phyloP scores from a whole-genome alignment of 2,113 vertebrate species.

The Ranitomeya variabilis region DNA sequence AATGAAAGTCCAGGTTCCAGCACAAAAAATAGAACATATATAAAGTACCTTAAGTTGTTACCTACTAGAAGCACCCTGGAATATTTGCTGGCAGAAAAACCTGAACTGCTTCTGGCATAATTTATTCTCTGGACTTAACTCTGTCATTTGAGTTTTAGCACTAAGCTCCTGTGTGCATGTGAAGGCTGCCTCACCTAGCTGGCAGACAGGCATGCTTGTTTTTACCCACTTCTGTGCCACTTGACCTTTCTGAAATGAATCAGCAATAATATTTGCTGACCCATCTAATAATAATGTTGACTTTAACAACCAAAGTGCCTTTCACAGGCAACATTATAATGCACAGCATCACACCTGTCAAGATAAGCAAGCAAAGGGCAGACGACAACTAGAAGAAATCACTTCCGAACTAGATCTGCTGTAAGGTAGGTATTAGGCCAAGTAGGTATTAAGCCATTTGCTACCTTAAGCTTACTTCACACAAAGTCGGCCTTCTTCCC shows the following conservation, averaged over 20 bases:
- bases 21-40: background rate
- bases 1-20: too few relatives aligned
- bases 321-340: slow-evolving; percentile 63
- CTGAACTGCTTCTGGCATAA: background rate
- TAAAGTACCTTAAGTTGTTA: background rate
- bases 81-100: background rate
- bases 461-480: slow-evolving; percentile 90
- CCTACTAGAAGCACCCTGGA: background rate
- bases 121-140: background rate
- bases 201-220: slow-evolving; percentile 48
- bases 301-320: slow-evolving; percentile 62
- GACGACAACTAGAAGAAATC: slow-evolving; percentile 65
- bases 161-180: background rate
- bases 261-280: slow-evolving; percentile 63
- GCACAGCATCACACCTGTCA: slow-evolving; percentile 63
- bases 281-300: slow-evolving; percentile 62
- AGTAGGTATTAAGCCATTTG: slow-evolving; percentile 82
- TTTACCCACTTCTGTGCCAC: slow-evolving; percentile 59
- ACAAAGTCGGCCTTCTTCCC: slow-evolving; percentile 91
- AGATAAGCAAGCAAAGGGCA: slow-evolving; percentile 58
- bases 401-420: slow-evolving; percentile 71
- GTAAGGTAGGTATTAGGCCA: slow-evolving; percentile 20
- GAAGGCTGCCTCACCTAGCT: slow-evolving; percentile 62
- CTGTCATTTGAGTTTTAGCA: background rate
- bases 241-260: slow-evolving; percentile 67